Base-by-base conservation (phyloP, 2,113 vertebrate genomes). In the Caretta caretta region DNA sequence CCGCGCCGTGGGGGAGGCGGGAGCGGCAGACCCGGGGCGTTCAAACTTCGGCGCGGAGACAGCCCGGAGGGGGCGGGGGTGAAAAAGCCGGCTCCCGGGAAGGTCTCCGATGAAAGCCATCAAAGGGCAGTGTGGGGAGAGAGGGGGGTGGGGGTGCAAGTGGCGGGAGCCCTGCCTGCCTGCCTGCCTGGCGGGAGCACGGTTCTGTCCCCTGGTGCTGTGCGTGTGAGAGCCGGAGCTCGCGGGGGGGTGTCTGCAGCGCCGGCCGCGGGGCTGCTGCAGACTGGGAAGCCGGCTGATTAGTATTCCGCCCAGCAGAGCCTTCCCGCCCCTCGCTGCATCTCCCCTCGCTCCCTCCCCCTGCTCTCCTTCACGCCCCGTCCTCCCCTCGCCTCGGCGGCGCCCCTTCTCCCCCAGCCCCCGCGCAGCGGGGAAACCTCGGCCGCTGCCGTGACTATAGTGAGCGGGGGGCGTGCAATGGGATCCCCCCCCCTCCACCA, bases 221-320 rank as follows among this genome's bases (percentile, higher is more conserved):
- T 56, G 48, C 8, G 69, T 14, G 62, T 31, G 59, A 53, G 24
- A 56, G 24, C 0, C 42, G 53, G 25, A 81, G 89, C 51, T 29
- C 59, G 29, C 59, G 69, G 59, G 38, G 49, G 10, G 49, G 8
- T 80, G 79, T 78, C 94, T 94, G 88, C 92, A 92, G 94, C 86
- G 35, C 88, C 90, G 89, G 59, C 93, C 83, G 65, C 84, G 31
- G 90, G 48, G 80, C 91, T 81, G 81, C 96, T 76, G 96, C 96
- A 93, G 92, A 57, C 94, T 81, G 93, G 88, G 89, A 95, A 84
- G 90, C 89, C 87, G 87, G 91, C 93, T 92, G 96, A 96, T 96
- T 96, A 95, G 79, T 93, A 97, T 84, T 94, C 97, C 95, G 80
- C 95, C 96, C 96, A 95, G 90, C 87, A 84, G 90, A 89, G 94